Conservation (phyloP, 2,113 vertebrate species). For the Pomatorhinus ruficollis region DNA sequence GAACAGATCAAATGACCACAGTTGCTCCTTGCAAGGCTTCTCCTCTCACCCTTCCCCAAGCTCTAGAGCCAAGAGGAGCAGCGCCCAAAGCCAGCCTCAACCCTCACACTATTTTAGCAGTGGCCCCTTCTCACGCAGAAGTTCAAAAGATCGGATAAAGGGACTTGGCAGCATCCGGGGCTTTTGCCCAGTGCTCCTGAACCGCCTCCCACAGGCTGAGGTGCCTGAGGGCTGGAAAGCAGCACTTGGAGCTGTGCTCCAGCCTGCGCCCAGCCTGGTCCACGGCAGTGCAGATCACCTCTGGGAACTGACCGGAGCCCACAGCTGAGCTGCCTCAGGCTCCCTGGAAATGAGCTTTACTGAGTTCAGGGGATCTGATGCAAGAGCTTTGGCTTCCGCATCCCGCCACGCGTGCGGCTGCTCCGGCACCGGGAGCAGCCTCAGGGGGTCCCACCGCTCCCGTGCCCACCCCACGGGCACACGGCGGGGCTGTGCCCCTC, state of each 20-base stretch:
- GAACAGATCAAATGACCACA: neutral
- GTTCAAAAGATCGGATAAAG: rapidly evolving
- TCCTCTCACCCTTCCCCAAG: neutral
- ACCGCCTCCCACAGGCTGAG: neutral
- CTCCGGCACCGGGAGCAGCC: neutral
- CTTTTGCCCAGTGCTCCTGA: neutral
- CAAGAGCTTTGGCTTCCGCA: neutral
- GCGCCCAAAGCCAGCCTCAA: rapidly evolving
- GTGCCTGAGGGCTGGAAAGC: neutral
- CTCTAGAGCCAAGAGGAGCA: neutral
- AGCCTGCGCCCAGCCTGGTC: neutral
- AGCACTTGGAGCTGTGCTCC: neutral
- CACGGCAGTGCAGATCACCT: neutral
- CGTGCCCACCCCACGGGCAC: neutral
- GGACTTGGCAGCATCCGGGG: rapidly evolving
- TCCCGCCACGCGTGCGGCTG: neutral
- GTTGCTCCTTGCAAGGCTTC: neutral
- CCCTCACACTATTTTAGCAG: rapidly evolving
- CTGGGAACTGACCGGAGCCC: neutral
- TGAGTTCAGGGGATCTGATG: neutral
- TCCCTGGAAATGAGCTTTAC: rapidly evolving
- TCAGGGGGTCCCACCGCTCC: rapidly evolving
- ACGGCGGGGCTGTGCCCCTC: neutral
- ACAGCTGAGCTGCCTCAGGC: rapidly evolving
- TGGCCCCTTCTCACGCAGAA: neutral